Evolutionary conservation across 2,113 vertebrate genomes (phyloP).

Genomic region (Psilopsiagon aymara): DNA sequence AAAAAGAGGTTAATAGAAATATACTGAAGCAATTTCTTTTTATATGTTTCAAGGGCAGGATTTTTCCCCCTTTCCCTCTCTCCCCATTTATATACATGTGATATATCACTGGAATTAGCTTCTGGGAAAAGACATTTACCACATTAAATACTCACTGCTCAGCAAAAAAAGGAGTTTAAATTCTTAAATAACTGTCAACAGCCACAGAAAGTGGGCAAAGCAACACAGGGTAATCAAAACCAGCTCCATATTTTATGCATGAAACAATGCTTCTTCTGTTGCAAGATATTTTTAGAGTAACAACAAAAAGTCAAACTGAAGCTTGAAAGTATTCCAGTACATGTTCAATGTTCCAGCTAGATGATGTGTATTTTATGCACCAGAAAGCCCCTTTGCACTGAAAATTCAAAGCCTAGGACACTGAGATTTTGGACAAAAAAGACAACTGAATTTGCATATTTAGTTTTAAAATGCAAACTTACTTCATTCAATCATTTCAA

Average conservation of each 20-base stretch:
- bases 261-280: conserved; percentile 87
- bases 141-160: conserved; percentile 61
- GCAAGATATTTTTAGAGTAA: conserved; percentile 75
- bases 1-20: not conserved
- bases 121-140: conserved; percentile 25
- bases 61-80: not conserved
- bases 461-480: not conserved
- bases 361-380: conserved; percentile 25
- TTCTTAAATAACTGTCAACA: conserved; percentile 73
- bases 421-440: not conserved
- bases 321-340: conserved; percentile 63
- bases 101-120: conserved; percentile 44
- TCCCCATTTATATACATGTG: not conserved
- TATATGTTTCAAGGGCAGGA: not conserved
- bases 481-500: conserved; percentile 38
- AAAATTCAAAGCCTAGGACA: conserved; percentile 38
- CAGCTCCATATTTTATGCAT: conserved; percentile 76
- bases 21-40: not conserved
- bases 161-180: conserved; percentile 56
- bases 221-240: conserved; percentile 75
- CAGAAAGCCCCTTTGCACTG: conserved; percentile 39
- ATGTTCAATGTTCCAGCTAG: conserved; percentile 59
- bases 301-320: conserved; percentile 61
- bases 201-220: conserved; percentile 72
- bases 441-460: not conserved